Evolutionary conservation across 2,113 vertebrate genomes (phyloP).

Genomic region (Rhinopomastus cyanomelas): DNA sequence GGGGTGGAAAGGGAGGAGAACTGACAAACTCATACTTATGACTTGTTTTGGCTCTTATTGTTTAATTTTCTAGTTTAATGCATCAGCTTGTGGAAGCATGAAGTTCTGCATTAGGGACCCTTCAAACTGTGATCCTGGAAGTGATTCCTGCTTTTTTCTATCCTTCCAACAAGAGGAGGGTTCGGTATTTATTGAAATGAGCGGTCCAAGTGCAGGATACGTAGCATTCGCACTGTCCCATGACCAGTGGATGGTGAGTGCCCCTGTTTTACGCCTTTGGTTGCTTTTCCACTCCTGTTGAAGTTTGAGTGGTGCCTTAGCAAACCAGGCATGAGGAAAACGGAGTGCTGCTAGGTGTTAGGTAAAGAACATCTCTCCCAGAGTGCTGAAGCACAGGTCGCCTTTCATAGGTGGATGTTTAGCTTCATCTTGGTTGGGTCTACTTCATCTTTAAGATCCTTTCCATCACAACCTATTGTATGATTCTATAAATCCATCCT

Average conservation of each 20-base stretch:
- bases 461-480: background rate
- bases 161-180: slow-evolving; percentile 73
- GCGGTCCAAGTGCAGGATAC: slow-evolving; percentile 84
- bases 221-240: slow-evolving; percentile 84
- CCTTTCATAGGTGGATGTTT: background rate
- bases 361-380: background rate
- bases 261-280: background rate
- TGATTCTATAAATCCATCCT: background rate
- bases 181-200: slow-evolving; percentile 83
- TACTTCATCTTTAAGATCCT: background rate
- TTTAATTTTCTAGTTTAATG: slow-evolving; percentile 77
- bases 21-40: background rate
- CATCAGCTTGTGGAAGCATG: slow-evolving; percentile 76
- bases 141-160: slow-evolving; percentile 79
- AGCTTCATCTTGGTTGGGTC: background rate
- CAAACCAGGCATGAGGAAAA: background rate
- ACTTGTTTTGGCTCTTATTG: background rate
- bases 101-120: slow-evolving; percentile 87
- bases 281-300: background rate
- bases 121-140: slow-evolving; percentile 78
- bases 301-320: background rate
- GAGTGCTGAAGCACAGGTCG: background rate
- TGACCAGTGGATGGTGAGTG: slow-evolving; percentile 89
- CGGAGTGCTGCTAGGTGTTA: background rate
- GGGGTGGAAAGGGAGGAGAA: background rate